Base-by-base conservation (phyloP, 2,888 invertebrate species). In the Scaptomyza parva region DNA sequence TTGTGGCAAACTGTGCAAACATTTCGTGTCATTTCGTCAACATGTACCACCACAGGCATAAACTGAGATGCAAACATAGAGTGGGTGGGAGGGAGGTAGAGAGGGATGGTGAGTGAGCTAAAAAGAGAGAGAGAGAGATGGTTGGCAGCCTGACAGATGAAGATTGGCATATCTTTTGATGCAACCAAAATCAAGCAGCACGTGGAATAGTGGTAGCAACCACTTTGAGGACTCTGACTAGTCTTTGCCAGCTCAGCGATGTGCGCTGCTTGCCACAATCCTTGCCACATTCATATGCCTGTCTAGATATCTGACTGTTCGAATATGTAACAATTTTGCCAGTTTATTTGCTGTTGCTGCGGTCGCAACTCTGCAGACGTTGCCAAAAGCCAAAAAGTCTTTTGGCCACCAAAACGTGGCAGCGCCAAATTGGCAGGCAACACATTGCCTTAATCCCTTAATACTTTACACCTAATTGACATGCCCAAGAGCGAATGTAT, bases 101-200 rank as follows among this genome's bases (percentile, higher is more conserved):
- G 26, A 59, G 43, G 17, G 35, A 40, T 18, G 7, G 11, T 3
- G 41, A 41, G 24, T 22, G 9, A 2, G 33, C n/a, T n/a, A n/a
- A n/a, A n/a, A n/a, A n/a, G 41, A 41, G 24, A 26, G 9, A 2
- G 33, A 33, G 26, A 59, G 43, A 20, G 35, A 40, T 18, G 7
- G 11, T 3, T 22, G 12, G 9, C 8, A 17, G 20, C 2, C 14
- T 48, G 20, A 20, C 22, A 41, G 30, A 33, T 28, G 57, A 28
- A 55, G 62, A 75, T 77, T 85, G 82, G 70, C 81, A 87, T 87
- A 76, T 78, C 88, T 78, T 71, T 55, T 62, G 50, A 69, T 68
- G 55, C 64, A 58, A 59, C 52, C 60, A 64, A 60, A 48, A 58
- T 14, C 35, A 35, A 30, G 30, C 26, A 11, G 52, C 61, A 74